Evolutionary conservation across 2,797 vertebrate genomes (phyloP), one percentile per base, ranked within the genome.

Genomic region (Simalia tracyae): DNA sequence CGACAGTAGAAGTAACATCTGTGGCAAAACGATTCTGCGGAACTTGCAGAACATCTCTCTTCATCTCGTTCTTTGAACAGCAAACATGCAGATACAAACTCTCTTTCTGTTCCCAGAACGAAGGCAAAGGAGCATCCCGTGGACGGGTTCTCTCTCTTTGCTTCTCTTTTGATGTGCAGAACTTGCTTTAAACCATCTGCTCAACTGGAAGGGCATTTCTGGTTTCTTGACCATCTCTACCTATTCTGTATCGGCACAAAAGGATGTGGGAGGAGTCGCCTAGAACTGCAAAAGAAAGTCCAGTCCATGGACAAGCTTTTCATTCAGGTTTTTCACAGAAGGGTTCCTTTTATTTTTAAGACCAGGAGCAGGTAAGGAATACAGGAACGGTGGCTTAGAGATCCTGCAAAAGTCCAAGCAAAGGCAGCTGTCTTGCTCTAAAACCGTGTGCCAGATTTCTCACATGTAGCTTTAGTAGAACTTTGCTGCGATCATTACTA

Each of bases 361-460:
- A 89, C 93, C 92, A 87, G 81, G 85, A 17, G 57, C 76, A 90
- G 86, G 86, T 92, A 92, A 68, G 87, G 90, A 91, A 87, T 61
- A 72, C 76, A 19, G 50, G 88, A 87, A n/a, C 15, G 10, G 91
- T 88, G 86, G 12, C 93, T 84, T 56, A 64, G 61, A 88, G 68
- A 60, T 85, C 57, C 28, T 90, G 19, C 0, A 31, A 93, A 86
- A 66, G 84, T 60, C 50, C 84, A 46, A 61, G 89, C 89, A 90
- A 91, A 88, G 94, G 66, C 64, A 12, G 0, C 46, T 2, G 59
- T 12, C 64, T 89, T 87, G 59, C 28, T 61, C 85, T 42, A 64
- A 86, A n/a, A 61, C 61, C 59, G 0, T 64, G 59, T 87, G 87
- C 3, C 0, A 57, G 85, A 68, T 26, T 57, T 93, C 36, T 63